Percentiles rank a stretch among this genome's conserved stretches.
These are phyloP conservation scores for Pantherophis alleghaniensis DNA, from an alignment of 2,797 vertebrate species.

Conservation along the genomic window DNA sequence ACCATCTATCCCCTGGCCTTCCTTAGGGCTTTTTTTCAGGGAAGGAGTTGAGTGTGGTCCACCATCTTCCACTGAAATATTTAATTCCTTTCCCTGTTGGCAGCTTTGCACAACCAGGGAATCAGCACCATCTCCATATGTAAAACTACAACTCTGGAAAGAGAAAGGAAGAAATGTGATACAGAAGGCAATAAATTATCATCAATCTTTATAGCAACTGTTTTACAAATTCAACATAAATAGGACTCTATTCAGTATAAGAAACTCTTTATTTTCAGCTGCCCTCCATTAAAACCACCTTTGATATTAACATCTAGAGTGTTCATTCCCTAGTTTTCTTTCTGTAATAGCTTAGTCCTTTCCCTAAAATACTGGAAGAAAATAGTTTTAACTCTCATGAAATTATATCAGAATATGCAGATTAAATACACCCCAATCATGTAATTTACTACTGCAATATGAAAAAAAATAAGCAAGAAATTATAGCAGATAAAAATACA, in stretches of 20 bases:
- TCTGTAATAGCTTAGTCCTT: not conserved
- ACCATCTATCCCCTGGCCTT: slow-evolving; percentile 66
- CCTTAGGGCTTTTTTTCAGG: slow-evolving; percentile 71
- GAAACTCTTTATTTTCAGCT: not conserved
- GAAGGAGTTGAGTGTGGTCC: slow-evolving; percentile 67
- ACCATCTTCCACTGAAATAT: slow-evolving; percentile 74
- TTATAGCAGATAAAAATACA: not conserved
- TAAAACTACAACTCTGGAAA: slow-evolving; percentile 76
- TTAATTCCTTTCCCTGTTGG: slow-evolving; percentile 74
- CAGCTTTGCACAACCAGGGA: slow-evolving; percentile 72
- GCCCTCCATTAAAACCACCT: not conserved
- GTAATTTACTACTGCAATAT: not conserved
- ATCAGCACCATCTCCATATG: slow-evolving; percentile 66
- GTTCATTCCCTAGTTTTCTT: not conserved
- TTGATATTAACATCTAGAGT: not conserved
- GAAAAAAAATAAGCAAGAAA: not conserved
- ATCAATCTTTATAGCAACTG: not conserved
- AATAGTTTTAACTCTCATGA: not conserved
- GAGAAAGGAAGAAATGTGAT: slow-evolving; percentile 2
- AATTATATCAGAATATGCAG: not conserved
- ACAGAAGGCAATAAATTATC: not conserved
- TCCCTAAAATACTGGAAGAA: not conserved
- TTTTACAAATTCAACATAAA: not conserved
- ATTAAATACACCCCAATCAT: not conserved
- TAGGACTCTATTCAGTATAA: not conserved